Percentiles rank a stretch among this genome's conserved stretches.
Evolutionary conservation across 2,113 vertebrate species (phyloP).

Genomic region (Crotophaga sulcirostris): DNA sequence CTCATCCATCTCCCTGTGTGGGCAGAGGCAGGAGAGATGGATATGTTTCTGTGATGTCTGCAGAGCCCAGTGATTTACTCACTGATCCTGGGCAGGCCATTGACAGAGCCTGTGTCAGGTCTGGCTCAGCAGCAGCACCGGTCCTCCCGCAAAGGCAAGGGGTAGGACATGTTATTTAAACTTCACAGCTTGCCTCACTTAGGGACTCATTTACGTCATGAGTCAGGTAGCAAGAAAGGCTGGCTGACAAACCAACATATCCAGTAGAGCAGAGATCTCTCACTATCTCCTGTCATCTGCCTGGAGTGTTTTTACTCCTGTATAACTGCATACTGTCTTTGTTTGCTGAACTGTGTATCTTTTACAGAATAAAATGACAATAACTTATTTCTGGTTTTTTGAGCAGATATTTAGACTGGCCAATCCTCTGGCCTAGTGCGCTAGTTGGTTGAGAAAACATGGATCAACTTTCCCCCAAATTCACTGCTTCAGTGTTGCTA

Average conservation of each 20-base stretch:
- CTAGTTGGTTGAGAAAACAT: background rate
- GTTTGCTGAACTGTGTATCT: background rate
- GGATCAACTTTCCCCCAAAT: background rate
- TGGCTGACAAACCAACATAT: background rate
- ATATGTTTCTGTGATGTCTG: background rate
- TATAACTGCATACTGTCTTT: background rate
- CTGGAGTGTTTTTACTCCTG: background rate
- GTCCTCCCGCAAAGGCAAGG: background rate
- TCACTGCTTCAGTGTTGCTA: background rate
- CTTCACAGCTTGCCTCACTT: background rate
- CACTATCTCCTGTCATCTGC: background rate
- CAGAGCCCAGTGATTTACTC: background rate
- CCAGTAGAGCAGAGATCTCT: background rate
- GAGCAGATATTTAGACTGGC: background rate
- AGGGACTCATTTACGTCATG: background rate
- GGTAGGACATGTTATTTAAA: background rate
- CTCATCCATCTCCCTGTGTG: background rate
- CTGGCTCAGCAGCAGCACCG: background rate
- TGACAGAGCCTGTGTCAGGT: background rate
- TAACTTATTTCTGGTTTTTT: background rate
- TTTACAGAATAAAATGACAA: background rate
- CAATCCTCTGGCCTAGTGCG: background rate
- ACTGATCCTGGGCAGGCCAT: background rate
- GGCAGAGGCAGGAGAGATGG: background rate
- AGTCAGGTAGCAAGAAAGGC: background rate